These are phyloP conservation scores for fruit fly (Drosophila melanogaster) DNA, from an alignment of 1,140 invertebrate genomes.

Conservation along the genomic window Release_6_plus_ISO1_MT NT_033777.3:30420001-30420500, in stretches of 20 bases:
- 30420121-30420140: conserved; percentile 71
- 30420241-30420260: conserved; percentile 83
- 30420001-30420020: conserved; percentile 9
- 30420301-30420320: conserved; percentile 61
- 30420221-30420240: conserved; percentile 75
- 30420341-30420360: conserved; percentile 75
- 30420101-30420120: no score
- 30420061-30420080: conserved; percentile 74
- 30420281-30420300: conserved; percentile 73
- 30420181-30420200: conserved; percentile 52
- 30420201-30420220: not conserved
- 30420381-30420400: conserved; percentile 1
- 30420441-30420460: conserved; percentile 44
- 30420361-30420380: conserved; percentile 72
- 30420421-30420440: conserved; percentile 31
- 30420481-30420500: conserved; percentile 45
- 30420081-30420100: conserved; percentile 52
- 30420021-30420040: not conserved
- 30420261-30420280: conserved; percentile 70
- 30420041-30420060: conserved; percentile 62
- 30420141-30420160: conserved; percentile 84
- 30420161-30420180: conserved; percentile 76
- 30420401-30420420: not conserved
- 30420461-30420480: conserved; percentile 78
- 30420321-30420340: conserved; percentile 57